Evolutionary conservation across 2,797 vertebrate species (phyloP).

Genomic region (Scleropages formosus): DNA sequence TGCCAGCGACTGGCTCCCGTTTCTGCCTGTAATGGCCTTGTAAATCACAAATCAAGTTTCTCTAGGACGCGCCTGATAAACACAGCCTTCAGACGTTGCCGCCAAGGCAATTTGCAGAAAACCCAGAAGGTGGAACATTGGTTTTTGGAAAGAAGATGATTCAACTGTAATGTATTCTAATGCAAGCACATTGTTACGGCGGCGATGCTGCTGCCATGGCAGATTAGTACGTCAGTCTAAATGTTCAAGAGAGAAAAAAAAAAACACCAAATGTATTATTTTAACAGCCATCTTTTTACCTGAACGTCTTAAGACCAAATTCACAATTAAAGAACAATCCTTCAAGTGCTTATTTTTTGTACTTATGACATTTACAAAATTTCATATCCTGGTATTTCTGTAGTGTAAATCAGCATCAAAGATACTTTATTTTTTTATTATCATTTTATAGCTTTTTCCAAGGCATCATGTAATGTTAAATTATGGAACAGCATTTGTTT

Average conservation of each 20-base stretch:
- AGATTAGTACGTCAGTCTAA: slow-evolving; percentile 6
- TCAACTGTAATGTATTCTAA: slow-evolving; percentile 12
- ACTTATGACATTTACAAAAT: too few relatives aligned
- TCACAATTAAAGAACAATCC: too few relatives aligned
- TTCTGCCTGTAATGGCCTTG: slow-evolving; percentile 57
- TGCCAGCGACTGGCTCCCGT: slow-evolving; percentile 58
- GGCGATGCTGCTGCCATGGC: neutral
- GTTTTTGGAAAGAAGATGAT: neutral
- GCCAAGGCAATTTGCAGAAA: slow-evolving; percentile 29
- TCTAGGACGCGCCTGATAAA: slow-evolving; percentile 33
- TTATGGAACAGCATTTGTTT: too few relatives aligned
- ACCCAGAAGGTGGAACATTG: slow-evolving; percentile 23
- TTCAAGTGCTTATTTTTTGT: too few relatives aligned
- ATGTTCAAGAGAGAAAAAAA: neutral
- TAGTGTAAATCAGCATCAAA: too few relatives aligned
- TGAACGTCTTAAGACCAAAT: too few relatives aligned
- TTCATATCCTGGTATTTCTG: too few relatives aligned
- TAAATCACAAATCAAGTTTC: slow-evolving; percentile 56
- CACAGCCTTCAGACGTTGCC: slow-evolving; percentile 24
- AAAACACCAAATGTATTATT: slow-evolving; percentile 2
- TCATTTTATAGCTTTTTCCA: too few relatives aligned
- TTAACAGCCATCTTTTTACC: too few relatives aligned
- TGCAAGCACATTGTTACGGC: slow-evolving; percentile 4
- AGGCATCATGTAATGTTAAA: too few relatives aligned
- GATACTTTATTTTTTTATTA: neutral